Percentiles rank a stretch among this genome's conserved stretches.
Conservation (phyloP, 2,888 invertebrate genomes). For the Andrena fulva region DNA sequence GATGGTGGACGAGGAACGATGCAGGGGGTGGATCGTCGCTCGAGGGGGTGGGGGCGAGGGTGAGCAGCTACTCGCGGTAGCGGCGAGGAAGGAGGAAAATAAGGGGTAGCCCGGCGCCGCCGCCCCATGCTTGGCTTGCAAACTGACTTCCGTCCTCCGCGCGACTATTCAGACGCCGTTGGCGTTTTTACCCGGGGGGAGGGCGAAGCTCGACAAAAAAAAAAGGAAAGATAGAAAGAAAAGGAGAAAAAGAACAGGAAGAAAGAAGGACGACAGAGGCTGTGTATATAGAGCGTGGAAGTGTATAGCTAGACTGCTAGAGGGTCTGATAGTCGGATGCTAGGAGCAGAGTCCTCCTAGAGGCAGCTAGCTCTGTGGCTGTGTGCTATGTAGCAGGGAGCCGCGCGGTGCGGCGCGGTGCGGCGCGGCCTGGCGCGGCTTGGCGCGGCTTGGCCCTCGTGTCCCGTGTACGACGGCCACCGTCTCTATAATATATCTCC, state of each 20-base stretch:
- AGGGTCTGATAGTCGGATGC: conserved; percentile 39
- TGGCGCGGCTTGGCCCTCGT: conserved; percentile 46
- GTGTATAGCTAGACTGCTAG: conserved; percentile 22
- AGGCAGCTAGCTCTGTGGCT: conserved; percentile 27
- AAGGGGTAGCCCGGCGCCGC: conserved; percentile 83
- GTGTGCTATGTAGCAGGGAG: conserved; percentile 33
- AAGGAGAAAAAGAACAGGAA: conserved; percentile 59
- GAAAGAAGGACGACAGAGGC: conserved; percentile 14
- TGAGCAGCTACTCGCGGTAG: conserved; percentile 64
- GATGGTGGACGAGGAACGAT: conserved; percentile 2
- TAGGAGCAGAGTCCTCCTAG: conserved; percentile 37
- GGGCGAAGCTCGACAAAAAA: conserved; percentile 68
- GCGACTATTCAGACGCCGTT: conserved; percentile 83
- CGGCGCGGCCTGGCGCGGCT: too few species aligned
- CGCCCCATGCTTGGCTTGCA: conserved; percentile 84
- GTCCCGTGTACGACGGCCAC: conserved; percentile 73
- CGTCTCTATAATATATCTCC: conserved; percentile 83
- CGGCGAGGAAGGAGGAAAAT: conserved; percentile 79
- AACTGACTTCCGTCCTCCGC: conserved; percentile 84
- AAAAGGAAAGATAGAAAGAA: background rate
- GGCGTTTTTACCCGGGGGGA: conserved; percentile 73
- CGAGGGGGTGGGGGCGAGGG: conserved; percentile 55
- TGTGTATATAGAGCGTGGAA: conserved; percentile 65
- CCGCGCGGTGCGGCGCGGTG: conserved; percentile 9
- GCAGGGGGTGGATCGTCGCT: conserved; percentile 30